Evolutionary conservation across 1,140 invertebrate genomes (phyloP).

Genomic region (Bombyx mori): ASM3026992v2 NC_085111.1:10886001-10886500

Average conservation of each 20-base stretch:
- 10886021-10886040: no score
- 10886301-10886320: no score
- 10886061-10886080: background rate
- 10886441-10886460: slow-evolving; percentile 17
- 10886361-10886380: no score
- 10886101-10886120: slow-evolving; percentile 5
- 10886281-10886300: no score
- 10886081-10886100: slow-evolving; percentile 12
- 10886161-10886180: slow-evolving; percentile 10
- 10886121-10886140: slow-evolving; percentile 23
- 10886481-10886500: background rate
- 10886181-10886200: slow-evolving; percentile 6
- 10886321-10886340: no score
- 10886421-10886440: slow-evolving; percentile 21
- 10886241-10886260: slow-evolving; percentile 4
- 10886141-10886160: slow-evolving; percentile 22
- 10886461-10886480: slow-evolving; percentile 22
- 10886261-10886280: slow-evolving; percentile 1
- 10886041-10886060: background rate
- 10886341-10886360: no score
- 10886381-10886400: slow-evolving; percentile 6
- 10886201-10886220: slow-evolving; percentile 15
- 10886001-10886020: no score
- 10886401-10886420: slow-evolving; percentile 5
- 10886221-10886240: slow-evolving; percentile 3